Conservation (phyloP, 2,797 vertebrate species). For the Decapterus maruadsi region DNA sequence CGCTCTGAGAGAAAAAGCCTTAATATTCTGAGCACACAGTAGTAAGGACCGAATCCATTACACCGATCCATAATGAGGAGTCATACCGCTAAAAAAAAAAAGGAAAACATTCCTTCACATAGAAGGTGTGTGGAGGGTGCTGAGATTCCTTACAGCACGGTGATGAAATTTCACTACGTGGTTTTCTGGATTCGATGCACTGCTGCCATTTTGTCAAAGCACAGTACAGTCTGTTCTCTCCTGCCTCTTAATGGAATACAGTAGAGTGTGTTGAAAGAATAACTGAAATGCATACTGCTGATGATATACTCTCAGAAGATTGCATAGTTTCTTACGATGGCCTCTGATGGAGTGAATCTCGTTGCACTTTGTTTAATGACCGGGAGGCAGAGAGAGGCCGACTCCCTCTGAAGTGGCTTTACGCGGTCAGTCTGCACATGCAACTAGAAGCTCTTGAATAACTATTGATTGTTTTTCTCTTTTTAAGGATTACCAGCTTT, state of each 20-base stretch:
- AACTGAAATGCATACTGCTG: slow-evolving; percentile 55
- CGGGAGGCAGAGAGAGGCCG: slow-evolving; percentile 37
- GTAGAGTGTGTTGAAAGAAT: slow-evolving; percentile 45
- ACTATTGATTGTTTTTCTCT: slow-evolving; percentile 73
- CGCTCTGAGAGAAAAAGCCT: slow-evolving; percentile 56
- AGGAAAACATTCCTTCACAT: slow-evolving; percentile 31
- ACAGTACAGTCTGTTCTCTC: slow-evolving; percentile 36
- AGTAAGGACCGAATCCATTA: slow-evolving; percentile 75
- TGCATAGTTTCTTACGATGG: slow-evolving; percentile 31
- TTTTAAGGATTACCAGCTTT: slow-evolving; percentile 95
- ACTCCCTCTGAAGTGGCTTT: slow-evolving; percentile 43
- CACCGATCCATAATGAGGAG: slow-evolving; percentile 71
- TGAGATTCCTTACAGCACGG: slow-evolving; percentile 33
- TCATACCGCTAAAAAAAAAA: slow-evolving; percentile 50
- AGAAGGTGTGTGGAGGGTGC: slow-evolving; percentile 45
- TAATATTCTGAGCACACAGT: slow-evolving; percentile 82
- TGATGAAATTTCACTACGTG: slow-evolving; percentile 48
- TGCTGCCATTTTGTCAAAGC: slow-evolving; percentile 69
- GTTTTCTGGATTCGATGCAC: slow-evolving; percentile 42
- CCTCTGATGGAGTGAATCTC: slow-evolving; percentile 54
- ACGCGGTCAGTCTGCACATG: slow-evolving; percentile 33
- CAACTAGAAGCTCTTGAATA: slow-evolving; percentile 48
- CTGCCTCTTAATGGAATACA: slow-evolving; percentile 35
- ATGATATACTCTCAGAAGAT: slow-evolving; percentile 42
- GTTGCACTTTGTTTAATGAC: slow-evolving; percentile 68